These are phyloP conservation scores for Bombus sylvicola DNA, from an alignment of 1,140 invertebrate species.

Conservation along the genomic window DNA sequence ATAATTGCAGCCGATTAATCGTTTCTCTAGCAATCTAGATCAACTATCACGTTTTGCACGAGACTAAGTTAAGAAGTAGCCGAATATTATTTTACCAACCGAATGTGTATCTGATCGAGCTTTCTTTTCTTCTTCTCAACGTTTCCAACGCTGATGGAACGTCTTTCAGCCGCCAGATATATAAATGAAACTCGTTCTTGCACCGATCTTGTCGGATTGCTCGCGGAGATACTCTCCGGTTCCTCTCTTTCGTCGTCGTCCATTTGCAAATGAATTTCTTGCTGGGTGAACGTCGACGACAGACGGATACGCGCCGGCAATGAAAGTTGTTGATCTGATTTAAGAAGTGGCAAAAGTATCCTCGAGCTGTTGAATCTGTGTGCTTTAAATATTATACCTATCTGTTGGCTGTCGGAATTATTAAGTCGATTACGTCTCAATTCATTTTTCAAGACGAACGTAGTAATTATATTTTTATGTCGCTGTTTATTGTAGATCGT, in stretches of 20 bases:
- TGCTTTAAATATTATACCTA: not conserved
- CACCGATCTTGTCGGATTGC: not conserved
- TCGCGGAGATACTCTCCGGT: not conserved
- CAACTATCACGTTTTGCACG: no score
- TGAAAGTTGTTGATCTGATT: not conserved
- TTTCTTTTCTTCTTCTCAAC: not conserved
- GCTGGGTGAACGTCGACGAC: not conserved
- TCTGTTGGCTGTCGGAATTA: not conserved
- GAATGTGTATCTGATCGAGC: constrained; percentile 16
- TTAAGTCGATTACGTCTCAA: not conserved
- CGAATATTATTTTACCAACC: not conserved
- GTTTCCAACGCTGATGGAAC: not conserved
- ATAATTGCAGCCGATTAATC: no score
- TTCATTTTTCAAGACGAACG: not conserved
- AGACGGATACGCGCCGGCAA: not conserved
- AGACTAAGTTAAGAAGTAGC: no score
- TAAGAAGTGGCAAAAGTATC: not conserved
- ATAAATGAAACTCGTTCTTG: constrained; percentile 8
- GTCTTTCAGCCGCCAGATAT: constrained; percentile 6
- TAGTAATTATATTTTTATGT: no score
- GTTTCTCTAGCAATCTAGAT: no score
- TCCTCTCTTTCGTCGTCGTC: not conserved
- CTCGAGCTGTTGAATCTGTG: not conserved
- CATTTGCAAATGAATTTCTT: constrained; percentile 41
- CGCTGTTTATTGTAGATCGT: no score